Base-by-base conservation (phyloP, 2,797 vertebrate species). In the Hippopotamyrus pictus region DNA sequence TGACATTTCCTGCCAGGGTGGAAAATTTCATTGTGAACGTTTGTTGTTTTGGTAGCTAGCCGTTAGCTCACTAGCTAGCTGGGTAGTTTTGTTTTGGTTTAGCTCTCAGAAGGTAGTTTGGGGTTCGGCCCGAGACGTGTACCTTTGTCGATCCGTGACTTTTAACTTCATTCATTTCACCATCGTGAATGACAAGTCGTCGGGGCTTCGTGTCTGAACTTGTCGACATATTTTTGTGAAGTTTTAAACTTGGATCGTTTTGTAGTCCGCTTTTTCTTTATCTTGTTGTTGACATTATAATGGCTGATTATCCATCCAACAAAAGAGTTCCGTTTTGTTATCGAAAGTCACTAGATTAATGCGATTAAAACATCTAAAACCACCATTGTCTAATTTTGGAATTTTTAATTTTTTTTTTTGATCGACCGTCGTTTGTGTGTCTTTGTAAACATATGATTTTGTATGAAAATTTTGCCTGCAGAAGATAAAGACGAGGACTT, bases 141-240 rank as follows among this genome's bases (percentile, higher is more conserved):
- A 51, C 22, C 84, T 54, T 33, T 33, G 76, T 85, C 53, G 51
- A 48, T 89, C 83, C 11, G 89, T 37, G 29, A 53, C 89, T 91
- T 50, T 92, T 92, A 3, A 87, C 93, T 95, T 94, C 94, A 96
- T 96, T 96, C 96, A 96, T 96, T 96, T 92, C 89, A 87, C 57
- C 91, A 90, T 69, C 86, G 88, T 92, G 91, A 91, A 89, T 93
- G 88, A 91, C 92, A 91, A 89, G 84, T 89, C 89, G 93, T 90
- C 93, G 93, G 93, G 94, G 95, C 94, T 95, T 95, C 95, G 93
- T 96, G 96, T 95, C 95, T 93, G 93, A 96, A 96, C 96, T 96
- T 97, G 96, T 97, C 96, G 96, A 96, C 96, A 96, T 96, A 96
- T 95, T 96, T 96, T 96, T 96, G 93, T 95, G 96, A 50, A 33